Evolutionary conservation across 2,797 vertebrate genomes (phyloP).

Genomic region (Ctenochaetus hawaiiensis): DNA sequence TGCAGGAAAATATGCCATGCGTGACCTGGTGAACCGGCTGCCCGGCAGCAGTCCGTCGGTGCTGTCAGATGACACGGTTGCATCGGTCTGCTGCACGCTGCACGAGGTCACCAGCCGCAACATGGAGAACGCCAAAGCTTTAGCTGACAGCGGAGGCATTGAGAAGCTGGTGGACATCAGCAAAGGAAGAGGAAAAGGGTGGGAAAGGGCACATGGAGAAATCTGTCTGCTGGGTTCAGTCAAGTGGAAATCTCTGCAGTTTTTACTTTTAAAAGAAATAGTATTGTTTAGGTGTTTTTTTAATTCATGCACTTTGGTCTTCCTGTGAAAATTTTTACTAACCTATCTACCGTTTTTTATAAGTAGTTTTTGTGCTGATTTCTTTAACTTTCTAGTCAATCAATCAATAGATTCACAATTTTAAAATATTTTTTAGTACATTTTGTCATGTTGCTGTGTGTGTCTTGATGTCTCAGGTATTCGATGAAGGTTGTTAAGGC

Average conservation of each 20-base stretch:
- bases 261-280: too few relatives aligned
- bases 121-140: slow-evolving; percentile 98
- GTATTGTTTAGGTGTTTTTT: too few relatives aligned
- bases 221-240: neutral
- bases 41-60: slow-evolving; percentile 88
- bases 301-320: too few relatives aligned
- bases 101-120: slow-evolving; percentile 98
- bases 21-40: slow-evolving; percentile 95
- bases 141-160: slow-evolving; percentile 94
- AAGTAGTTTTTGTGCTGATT: too few relatives aligned
- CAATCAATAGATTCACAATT: too few relatives aligned
- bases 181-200: slow-evolving; percentile 96
- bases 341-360: too few relatives aligned
- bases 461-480: slow-evolving; percentile 81
- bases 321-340: too few relatives aligned
- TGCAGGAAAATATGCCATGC: slow-evolving; percentile 97
- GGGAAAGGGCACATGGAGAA: slow-evolving; percentile 35
- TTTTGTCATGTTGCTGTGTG: too few relatives aligned
- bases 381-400: too few relatives aligned
- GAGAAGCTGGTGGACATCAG: slow-evolving; percentile 98
- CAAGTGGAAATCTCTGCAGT: too few relatives aligned
- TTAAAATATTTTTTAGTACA: too few relatives aligned
- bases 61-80: slow-evolving; percentile 94
- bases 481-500: slow-evolving; percentile 98
- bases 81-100: slow-evolving; percentile 95